Evolutionary conservation across 2,888 invertebrate species (phyloP), one percentile per base, ranked within the genome.

Genomic region (Ectemnius lituratus): DNA sequence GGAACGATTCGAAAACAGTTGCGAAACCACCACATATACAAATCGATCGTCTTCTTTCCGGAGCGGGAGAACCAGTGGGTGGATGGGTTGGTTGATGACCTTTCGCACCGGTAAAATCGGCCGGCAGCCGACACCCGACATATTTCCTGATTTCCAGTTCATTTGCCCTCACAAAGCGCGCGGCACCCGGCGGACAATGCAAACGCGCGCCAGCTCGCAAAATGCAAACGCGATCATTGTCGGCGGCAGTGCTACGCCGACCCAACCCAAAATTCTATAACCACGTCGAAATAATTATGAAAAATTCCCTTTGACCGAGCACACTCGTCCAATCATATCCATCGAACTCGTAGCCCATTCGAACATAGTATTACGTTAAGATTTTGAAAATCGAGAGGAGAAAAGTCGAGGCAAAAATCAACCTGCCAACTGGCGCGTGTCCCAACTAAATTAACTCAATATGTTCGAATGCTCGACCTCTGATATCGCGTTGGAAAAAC

Each of bases 131-230:
- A 70, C 78, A 67, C 71, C 72, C 76, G 73, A 62, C 77, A 70
- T 77, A 80, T 80, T 80, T 80, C 80, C 80, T 80, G 76, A 80
- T 80, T 80, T 80, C 80, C 80, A 80, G 80, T 80, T 80, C 72
- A 80, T 80, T 80, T 80, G 74, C 67, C 70, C 59, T 72, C 80
- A 77, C 79, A 80, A 76, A 80, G 79, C 80, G 80, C 71, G 73
- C 70, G 64, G 49, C 58, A 28, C 13, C 28, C 37, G 60, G 11
- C 62, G 69, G 74, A 71, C 77, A 69, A 78, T 69, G 63, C 68
- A 45, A 68, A 75, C 72, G 52, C 72, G 52, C 28, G 73, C 37
- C 37, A 37, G 37, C 37, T 37, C 65, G 76, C 71, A 56, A 75
- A 69, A 72, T 75, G 69, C 78, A 72, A 79, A 70, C 72, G 58